Evolutionary conservation across 2,888 invertebrate species (phyloP), one percentile per base, ranked within the genome.

Genomic region (Gastracanthus pulcherrimus): DNA sequence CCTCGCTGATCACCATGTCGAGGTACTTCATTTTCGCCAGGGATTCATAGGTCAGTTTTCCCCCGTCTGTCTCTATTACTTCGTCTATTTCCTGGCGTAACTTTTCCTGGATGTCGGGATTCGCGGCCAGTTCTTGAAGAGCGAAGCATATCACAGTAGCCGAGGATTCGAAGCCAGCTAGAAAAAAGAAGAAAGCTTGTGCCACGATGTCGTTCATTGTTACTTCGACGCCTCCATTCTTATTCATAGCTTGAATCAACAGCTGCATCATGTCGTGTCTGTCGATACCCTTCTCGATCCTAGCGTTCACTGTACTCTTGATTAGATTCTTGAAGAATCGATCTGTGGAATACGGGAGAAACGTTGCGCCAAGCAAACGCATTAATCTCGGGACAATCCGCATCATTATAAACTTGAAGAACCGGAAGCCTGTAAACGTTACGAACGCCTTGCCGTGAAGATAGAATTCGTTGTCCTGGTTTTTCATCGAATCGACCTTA

Each of bases 251-350:
- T 81, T 94, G 93, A 91, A 94, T 92, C 9, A 94, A 84, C 3
- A 94, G 85, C 79, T 94, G 93, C 11, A 94, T 92, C 93, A 94
- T 94, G 84, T 94, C 94, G 0, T 93, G 93, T 78, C 94, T 87
- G 2, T 92, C 90, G 7, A 94, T 91, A 0, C 92, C 91, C 36
- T 93, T 89, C 60, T 92, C 91, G 45, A 92, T 91, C 11, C 94
- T 90, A 3, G 89, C 86, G 62, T 91, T 90, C 60, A 94, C 92
- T 0, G 93, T 93, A 0, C 89, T 87, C 2, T 76, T 64, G 0
- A 92, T 86, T 2, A 91, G 69, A 0, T 82, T 82, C 7, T 76
- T 82, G 62, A 87, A 86, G 69, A 88, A 87, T 1, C 34, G 36
- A 5, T 75, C 31, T 0, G 82, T 76, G 0, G 60, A 13, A 1